Evolutionary conservation across 2,888 invertebrate species (phyloP), one percentile per base, ranked within the genome.

Genomic region (Capitulum mitella): DNA sequence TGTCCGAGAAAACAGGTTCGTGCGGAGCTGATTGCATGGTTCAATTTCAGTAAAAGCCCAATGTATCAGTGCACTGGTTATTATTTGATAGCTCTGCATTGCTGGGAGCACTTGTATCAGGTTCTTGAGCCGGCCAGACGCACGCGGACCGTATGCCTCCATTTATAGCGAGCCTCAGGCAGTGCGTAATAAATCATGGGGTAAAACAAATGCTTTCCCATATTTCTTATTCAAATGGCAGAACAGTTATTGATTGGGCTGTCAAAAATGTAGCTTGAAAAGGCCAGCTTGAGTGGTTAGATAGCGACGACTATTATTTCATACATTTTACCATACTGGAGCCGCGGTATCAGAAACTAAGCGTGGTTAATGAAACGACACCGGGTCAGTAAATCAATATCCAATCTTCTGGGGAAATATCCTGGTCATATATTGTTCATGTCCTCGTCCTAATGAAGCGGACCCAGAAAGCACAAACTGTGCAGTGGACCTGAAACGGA

Each of bases 171-270:
- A 3, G 34, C 34, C 64, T 10, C 29, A 34, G 14, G 34, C 32
- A 6, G 32, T n/a, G 34, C 32, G 19, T 29, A 10, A 34, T 70
- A 22, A 26, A 70, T 70, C 70, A 40, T 40, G 3, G 26, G 34
- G 70, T 10, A 70, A 37, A 70, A 29, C 70, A 70, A 70, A 70
- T 70, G 70, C 26, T 40, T 3, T 10, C 22, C 70, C 37, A 70
- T 70, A 70, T 70, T 70, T 70, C 70, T 40, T 70, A 70, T 70
- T 70, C 70, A 70, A 70, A 70, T 70, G 37, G 70, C 70, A 37
- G 70, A 40, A 40, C 70, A 40, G 22, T 8, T 70, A 70, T 70
- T 70, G 70, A 70, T 70, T 40, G 70, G 40, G 29, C 37, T 26
- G 70, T 70, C 70, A 70, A 70, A 64, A 70, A 70, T 70, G 70